phyloP scores from a whole-genome alignment of 2,797 vertebrate genomes.

The Lates japonicus region DNA sequence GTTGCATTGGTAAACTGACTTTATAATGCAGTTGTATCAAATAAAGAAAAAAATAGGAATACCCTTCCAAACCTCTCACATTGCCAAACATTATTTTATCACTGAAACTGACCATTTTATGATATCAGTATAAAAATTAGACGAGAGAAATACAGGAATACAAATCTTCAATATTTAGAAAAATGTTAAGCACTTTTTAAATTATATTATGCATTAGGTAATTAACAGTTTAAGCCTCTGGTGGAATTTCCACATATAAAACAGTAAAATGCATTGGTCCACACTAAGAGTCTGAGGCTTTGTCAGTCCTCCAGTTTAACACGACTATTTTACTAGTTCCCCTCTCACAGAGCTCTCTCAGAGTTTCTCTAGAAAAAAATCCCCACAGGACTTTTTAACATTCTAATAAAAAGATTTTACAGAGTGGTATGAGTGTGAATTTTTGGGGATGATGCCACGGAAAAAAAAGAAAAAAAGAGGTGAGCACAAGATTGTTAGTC shows the following conservation, averaged over 20 bases:
- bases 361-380: slow-evolving; percentile 64
- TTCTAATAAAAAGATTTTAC: slow-evolving; percentile 87
- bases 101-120: not conserved
- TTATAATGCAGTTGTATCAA: no score
- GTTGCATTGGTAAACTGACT: no score
- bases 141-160: not conserved
- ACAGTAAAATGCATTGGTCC: slow-evolving; percentile 14
- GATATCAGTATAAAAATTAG: not conserved
- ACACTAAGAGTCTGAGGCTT: slow-evolving; percentile 28
- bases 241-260: not conserved
- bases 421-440: slow-evolving; percentile 77
- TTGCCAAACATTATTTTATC: not conserved
- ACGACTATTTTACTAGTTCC: slow-evolving; percentile 63
- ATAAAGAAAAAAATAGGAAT: not conserved
- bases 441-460: slow-evolving; percentile 76
- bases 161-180: not conserved
- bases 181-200: slow-evolving; percentile 6
- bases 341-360: slow-evolving; percentile 55
- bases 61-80: not conserved
- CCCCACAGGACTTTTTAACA: slow-evolving; percentile 81
- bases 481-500: slow-evolving; percentile 61
- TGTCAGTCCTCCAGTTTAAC: slow-evolving; percentile 55
- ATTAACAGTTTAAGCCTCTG: not conserved
- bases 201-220: not conserved
- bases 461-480: slow-evolving; percentile 45